Percentiles rank a stretch among this genome's conserved stretches.
Evolutionary conservation across 2,888 invertebrate genomes (phyloP).

Genomic region (Tenodera sinensis): DNA sequence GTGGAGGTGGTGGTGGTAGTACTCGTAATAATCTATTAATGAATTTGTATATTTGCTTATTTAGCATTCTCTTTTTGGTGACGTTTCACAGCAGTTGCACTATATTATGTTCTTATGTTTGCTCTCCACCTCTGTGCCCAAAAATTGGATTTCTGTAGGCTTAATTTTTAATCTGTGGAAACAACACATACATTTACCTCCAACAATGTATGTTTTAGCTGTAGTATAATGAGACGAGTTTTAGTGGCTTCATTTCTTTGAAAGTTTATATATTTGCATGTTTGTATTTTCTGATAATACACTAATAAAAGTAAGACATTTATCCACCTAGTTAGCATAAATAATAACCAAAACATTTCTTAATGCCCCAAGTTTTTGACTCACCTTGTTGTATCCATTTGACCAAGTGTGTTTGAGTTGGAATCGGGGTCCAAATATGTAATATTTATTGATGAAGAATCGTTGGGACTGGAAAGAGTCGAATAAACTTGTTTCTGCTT

Average conservation of each 20-base stretch:
- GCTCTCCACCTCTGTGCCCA: no score
- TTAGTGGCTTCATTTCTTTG: neutral
- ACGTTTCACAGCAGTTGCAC: no score
- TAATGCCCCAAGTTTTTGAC: neutral
- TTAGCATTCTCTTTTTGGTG: no score
- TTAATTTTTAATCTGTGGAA: no score
- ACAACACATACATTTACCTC: no score
- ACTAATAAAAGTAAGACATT: neutral
- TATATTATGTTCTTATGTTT: no score
- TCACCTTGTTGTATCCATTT: neutral
- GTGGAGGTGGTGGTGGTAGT: no score
- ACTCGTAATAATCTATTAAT: no score
- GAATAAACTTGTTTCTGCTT: conserved; percentile 5
- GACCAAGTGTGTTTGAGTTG: neutral
- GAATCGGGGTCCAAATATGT: conserved; percentile 2
- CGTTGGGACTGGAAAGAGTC: neutral
- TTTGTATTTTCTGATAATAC: neutral
- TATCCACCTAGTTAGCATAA: neutral
- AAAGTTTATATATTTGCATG: neutral
- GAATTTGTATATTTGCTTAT: no score
- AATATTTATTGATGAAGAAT: neutral
- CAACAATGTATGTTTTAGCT: neutral
- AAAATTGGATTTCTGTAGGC: no score
- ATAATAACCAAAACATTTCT: neutral
- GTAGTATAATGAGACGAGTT: neutral